Percentiles rank a stretch among this genome's conserved stretches.
Evolutionary conservation across 2,888 invertebrate genomes (phyloP).

Genomic region (Conchocele bisecta): DNA sequence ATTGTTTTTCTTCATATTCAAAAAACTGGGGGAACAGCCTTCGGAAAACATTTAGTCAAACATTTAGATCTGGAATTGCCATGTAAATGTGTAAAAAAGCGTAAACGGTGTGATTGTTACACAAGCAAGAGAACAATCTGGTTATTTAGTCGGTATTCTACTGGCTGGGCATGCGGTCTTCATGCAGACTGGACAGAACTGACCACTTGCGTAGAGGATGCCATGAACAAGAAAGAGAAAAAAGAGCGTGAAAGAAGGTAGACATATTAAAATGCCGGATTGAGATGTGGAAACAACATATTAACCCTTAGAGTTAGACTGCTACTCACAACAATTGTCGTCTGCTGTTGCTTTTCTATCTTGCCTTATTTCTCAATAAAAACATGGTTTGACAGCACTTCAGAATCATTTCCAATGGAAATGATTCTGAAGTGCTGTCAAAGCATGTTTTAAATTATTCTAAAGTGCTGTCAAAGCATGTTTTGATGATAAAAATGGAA

Average conservation of each 20-base stretch:
- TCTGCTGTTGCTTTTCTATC: no score
- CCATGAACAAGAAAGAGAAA: constrained; percentile 95
- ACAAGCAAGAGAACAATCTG: constrained; percentile 84
- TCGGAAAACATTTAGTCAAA: constrained; percentile 97
- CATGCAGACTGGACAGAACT: constrained; percentile 99
- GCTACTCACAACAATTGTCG: no score
- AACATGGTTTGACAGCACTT: no score
- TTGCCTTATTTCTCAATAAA: no score
- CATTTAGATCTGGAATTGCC: constrained; percentile 96
- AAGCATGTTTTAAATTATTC: no score
- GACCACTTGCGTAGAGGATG: constrained; percentile 86
- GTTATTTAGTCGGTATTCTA: constrained; percentile 88
- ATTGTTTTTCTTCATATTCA: constrained; percentile 99
- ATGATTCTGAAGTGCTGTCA: no score
- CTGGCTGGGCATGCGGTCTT: constrained; percentile 90
- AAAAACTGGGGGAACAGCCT: constrained; percentile 98
- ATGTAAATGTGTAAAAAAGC: constrained; percentile 94
- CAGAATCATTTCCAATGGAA: no score
- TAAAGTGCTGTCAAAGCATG: no score
- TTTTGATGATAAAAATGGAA: no score
- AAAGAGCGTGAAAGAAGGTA: constrained; percentile 88
- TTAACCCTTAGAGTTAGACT: no score
- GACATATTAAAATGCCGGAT: no score
- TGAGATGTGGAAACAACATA: no score
- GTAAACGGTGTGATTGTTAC: constrained; percentile 88